Percentiles rank a stretch among this genome's conserved stretches.
Conservation (phyloP, 2,888 invertebrate genomes). For the Limnephilus marmoratus region DNA sequence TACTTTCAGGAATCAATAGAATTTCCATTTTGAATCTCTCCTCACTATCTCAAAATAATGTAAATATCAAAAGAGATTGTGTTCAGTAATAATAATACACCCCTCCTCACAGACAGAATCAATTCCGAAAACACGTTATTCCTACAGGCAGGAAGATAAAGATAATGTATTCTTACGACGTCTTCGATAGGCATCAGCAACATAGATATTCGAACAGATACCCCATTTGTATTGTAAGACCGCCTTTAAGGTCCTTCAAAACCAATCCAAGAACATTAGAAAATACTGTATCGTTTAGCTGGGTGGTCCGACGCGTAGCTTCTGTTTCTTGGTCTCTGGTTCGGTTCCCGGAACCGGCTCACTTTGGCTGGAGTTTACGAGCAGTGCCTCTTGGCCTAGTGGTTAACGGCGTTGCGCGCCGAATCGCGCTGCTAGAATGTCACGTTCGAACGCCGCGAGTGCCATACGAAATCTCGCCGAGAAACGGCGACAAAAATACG, state of each 20-base stretch:
- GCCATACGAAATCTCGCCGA: slow-evolving; percentile 5
- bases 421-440: not conserved
- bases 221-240: not conserved
- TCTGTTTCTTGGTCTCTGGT: slow-evolving; percentile 1
- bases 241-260: not conserved
- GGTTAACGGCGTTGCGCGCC: not conserved
- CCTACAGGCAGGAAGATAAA: no score
- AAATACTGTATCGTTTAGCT: not conserved
- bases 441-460: not conserved
- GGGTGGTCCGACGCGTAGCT: not conserved
- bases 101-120: no score
- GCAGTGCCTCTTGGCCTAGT: not conserved
- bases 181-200: not conserved
- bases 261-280: not conserved
- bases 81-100: no score
- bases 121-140: no score
- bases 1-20: no score
- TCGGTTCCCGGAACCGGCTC: slow-evolving; percentile 45
- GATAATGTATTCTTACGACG: no score
- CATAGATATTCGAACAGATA: not conserved
- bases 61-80: no score
- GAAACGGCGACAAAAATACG: slow-evolving; percentile 3
- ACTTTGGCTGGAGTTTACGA: slow-evolving; percentile 25
- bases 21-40: no score
- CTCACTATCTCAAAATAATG: no score